Base-by-base conservation (phyloP, 2,113 vertebrate genomes). In the Barnardius zonarius region DNA sequence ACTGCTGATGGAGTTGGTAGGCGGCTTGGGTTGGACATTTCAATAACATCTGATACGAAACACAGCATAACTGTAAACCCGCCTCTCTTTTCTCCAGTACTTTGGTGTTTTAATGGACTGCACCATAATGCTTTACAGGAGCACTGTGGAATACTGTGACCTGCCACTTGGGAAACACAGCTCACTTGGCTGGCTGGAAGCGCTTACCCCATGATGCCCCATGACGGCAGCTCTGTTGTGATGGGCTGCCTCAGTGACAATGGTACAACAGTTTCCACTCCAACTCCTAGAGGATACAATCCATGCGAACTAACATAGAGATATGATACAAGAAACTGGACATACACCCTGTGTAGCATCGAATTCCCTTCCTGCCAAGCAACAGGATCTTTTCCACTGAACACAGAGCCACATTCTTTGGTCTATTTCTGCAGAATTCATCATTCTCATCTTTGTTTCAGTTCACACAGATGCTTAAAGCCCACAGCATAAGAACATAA, bases 181-280 rank as follows among this genome's bases (percentile, higher is more conserved):
- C 75, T 68, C 4, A 0, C 48, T 22, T 12, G 12, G 35, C 2
- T 37, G 49, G 28, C 17, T 0, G 1, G 44, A 5, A 41, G 75
- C 37, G 17, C 46, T 17, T 24, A 55, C 6, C 10, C 37, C 30
- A 2, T 2, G 17, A 37, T 67, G 37, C 33, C n/a, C 67, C 28
- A 6, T 1, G 3, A 15, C 1, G 0, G 24, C 7, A 2, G 41
- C 31, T 23, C 31, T 28, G 39, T 27, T 10, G 20, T 5, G 24
- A 24, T 2, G 11, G 16, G 57, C 57, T 59, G 57, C 33, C 33
- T 59, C 57, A 59, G 15, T 20, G 17, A 10, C 49, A 11, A 1
- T 4, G 25, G 30, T 9, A 31, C 2, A 59, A 18, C 19, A 49
- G 27, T 9, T 52, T 37, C 72, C 44, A 33, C 12, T 9, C 37